Evolutionary conservation across 1,140 invertebrate species (phyloP), one percentile per base, ranked within the genome.

Genomic region (Brachionus rotundiformis): DNA sequence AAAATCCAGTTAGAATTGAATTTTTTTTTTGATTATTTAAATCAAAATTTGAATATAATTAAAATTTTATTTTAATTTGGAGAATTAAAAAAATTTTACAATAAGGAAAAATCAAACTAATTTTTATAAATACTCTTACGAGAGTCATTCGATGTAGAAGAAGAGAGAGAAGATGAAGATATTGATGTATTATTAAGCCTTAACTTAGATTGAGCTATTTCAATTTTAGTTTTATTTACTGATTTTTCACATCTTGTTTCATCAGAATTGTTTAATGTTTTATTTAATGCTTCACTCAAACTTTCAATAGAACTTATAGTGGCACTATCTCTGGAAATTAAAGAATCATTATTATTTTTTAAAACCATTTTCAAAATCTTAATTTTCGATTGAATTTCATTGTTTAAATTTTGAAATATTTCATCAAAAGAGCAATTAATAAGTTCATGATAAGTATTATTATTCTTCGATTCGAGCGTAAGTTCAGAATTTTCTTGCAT

Each of bases 281-380:
- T 73, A 27, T 73, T 73, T 41, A 73, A 25, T 27, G n/a, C 23
- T 44, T 73, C 68, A n/a, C 39, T 73, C n/a, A 73, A 8, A 73
- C 36, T 73, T 13, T 73, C 41, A 23, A 73, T 73, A 11, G 68
- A 44, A 8, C 68, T 73, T 7, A 73, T 44, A 11, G 68, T 73
- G 2, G 27, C 2, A 44, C 44, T 41, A 1, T 73, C 25, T 73
- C 39, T 73, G 13, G 68, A 5, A 73, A 25, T 44, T 23, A 44
- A 27, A 8, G 36, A 19, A 23, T 44, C 39, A 10, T 8, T 16
- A 1, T 71, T n/a, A 73, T 44, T 73, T 41, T 23, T 41, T 2
- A 41, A 44, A 1, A 73, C 23, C 10, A 44, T 19, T 13, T 73
- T 31, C 13, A 73, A 3, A 25, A 44, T 19, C 27, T 73, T 73